Conservation (phyloP, 2,113 vertebrate species). For the Lipotes vexillifer region DNA sequence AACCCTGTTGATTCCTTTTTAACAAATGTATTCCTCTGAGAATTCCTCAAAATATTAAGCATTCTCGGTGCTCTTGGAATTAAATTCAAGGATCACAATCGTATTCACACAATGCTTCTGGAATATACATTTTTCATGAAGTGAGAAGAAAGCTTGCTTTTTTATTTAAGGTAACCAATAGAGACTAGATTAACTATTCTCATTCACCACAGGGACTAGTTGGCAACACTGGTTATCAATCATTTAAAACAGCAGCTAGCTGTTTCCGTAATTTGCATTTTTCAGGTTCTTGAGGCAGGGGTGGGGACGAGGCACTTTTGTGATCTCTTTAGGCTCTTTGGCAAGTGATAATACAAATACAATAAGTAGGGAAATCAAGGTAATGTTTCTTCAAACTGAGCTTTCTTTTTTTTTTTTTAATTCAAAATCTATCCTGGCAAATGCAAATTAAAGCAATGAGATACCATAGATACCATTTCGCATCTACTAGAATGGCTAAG, state of each 20-base stretch:
- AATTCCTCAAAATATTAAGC: neutral
- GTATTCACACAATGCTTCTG: neutral
- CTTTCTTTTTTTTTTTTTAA: neutral
- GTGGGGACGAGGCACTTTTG: neutral
- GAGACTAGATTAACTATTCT: neutral
- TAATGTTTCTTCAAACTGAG: neutral
- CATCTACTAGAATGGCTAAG: neutral
- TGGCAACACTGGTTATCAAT: neutral
- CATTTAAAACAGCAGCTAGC: neutral
- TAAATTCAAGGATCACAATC: neutral
- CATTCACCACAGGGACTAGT: neutral
- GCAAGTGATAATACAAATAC: neutral
- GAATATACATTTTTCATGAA: neutral
- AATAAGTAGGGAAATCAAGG: neutral
- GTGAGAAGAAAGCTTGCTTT: neutral
- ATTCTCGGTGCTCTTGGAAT: neutral
- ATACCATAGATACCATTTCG: neutral
- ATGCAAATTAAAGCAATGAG: neutral
- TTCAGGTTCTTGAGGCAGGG: neutral
- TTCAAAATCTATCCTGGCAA: neutral
- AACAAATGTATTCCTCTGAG: neutral
- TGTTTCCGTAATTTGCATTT: neutral
- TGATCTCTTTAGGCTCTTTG: neutral
- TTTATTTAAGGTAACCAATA: neutral
- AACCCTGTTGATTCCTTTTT: neutral